A percentile compares a stretch with the other conserved stretches of the same genome.
These are phyloP conservation scores for Delichon dasypus DNA, from an alignment of 2,797 vertebrate species.

Conservation along the genomic window DNA sequence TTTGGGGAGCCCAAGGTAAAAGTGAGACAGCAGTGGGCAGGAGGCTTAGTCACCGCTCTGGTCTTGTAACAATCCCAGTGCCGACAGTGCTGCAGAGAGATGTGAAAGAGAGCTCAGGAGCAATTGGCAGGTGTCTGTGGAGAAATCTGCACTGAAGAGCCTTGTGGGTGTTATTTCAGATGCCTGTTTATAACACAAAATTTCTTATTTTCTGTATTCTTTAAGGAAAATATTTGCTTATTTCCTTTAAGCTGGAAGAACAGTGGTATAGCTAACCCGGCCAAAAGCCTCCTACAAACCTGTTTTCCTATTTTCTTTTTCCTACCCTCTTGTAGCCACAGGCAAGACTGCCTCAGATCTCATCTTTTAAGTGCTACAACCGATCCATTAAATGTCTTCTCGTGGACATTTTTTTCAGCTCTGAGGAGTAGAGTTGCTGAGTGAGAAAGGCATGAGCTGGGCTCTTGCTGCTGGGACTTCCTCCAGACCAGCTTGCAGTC, in stretches of 20 bases:
- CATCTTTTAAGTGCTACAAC: conserved; percentile 16
- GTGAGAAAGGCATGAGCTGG: conserved; percentile 48
- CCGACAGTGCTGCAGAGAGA: neutral
- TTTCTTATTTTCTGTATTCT: neutral
- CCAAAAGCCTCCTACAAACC: neutral
- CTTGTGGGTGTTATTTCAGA: neutral
- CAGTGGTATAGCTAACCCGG: neutral
- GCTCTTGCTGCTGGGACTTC: conserved; percentile 58
- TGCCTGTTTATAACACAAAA: neutral
- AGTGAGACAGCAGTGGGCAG: neutral
- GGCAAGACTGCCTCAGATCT: neutral
- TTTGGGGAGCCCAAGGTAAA: neutral
- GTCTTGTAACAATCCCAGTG: neutral
- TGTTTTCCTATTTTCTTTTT: neutral
- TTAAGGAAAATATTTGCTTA: neutral
- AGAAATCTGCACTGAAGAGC: neutral
- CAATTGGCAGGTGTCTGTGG: neutral
- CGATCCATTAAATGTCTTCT: conserved; percentile 15
- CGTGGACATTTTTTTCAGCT: conserved; percentile 46
- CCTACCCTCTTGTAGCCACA: neutral
- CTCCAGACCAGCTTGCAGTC: conserved; percentile 41
- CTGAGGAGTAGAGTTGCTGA: conserved; percentile 67
- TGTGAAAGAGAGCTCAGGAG: neutral
- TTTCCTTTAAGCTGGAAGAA: neutral
- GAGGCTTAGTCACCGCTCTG: neutral